Evolutionary conservation across 2,113 vertebrate genomes (phyloP), one percentile per base, ranked within the genome.

Genomic region (Oreochromis tanganicae): DNA sequence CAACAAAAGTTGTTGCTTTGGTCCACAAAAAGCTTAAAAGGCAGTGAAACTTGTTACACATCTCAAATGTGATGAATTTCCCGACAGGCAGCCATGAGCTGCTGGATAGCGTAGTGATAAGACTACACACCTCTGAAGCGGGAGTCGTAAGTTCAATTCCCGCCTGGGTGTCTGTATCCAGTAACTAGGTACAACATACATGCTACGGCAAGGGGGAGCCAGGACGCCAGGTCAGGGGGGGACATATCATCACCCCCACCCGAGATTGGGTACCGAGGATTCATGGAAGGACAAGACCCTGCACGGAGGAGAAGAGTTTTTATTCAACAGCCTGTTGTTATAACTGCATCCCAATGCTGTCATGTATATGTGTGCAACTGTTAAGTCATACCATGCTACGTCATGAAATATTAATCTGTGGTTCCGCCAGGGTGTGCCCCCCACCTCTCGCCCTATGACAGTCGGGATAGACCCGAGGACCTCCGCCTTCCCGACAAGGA

Each of bases 41-140:
- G 1, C 14, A 34, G 17, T 61, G 9, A 19, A 61, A 34, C 57
- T 1, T 32, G 57, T 34, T 19, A 6, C 16, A 61, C 57, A 0
- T 4, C 14, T 61, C 57, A 61, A 6, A 61, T 61, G 57, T 61
- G 57, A 34, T 32, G 14, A 61, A 32, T 59, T 59, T 29, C 27
- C 56, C 7, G 2, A 29, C 7, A 59, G 56, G 56, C 27, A 1
- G 13, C 7, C 56, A 16, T 0, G 7, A 16, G 27, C 27, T 29
- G 27, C 56, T 32, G 56, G 56, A 32, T 59, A 59, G 24, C 2
- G 7, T 29, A 16, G 24, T 16, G 56, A 59, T 59, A 59, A 16
- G 0, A 29, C 7, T 1, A 1, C 24, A 29, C 7, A 4, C 0
- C 13, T 29, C 1, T 29, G 7, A 4, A 29, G 56, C 7, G 29